Evolutionary conservation across 2,888 invertebrate species (phyloP), one percentile per base, ranked within the genome.

Genomic region (Strigamia transsilvanica): DNA sequence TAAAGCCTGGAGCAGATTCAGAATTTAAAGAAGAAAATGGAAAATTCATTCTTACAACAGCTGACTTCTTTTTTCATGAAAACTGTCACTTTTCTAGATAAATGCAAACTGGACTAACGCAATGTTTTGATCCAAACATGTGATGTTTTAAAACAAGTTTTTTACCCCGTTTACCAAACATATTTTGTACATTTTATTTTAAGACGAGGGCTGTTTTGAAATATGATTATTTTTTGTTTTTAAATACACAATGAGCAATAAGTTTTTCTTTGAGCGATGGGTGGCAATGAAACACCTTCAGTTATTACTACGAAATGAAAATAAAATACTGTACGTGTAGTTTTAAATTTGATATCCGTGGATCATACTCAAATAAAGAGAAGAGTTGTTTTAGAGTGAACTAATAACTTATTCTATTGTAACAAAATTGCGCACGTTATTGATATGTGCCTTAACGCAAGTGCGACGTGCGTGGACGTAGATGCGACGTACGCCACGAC

Each of bases 1-100:
- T n/a, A 51, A 51, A 51, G 51, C 51, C 51, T 51, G n/a, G 51
- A 51, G 51, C 51, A 51, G 51, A 51, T 51, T 51, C 51, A 51
- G 51, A 51, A 51, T 51, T 7, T 51, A 51, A 51, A 51, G 51
- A 51, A 51, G 51, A 51, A 51, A 51, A 51, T 51, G 51, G 51
- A 51, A 46, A 51, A 51, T 51, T 51, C 51, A 51, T 51, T 51
- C 34, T n/a, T 51, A 51, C 51, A 51, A 51, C n/a, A n/a, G 51
- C 51, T 51, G 51, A 51, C 51, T 51, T 51, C 7, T 51, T 51
- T 18, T 51, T 51, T 15, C 4, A n/a, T 13, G 3, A 15, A 51
- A n/a, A n/a, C 51, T 51, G 51, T 51, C 51, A 51, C 51, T 51
- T 15, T 15, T n/a, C 4, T 51, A 51, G 51, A 51, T 51, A 18